Evolutionary conservation across 2,888 invertebrate genomes (phyloP), one percentile per base, ranked within the genome.

Genomic region (Auanema sp.): DNA sequence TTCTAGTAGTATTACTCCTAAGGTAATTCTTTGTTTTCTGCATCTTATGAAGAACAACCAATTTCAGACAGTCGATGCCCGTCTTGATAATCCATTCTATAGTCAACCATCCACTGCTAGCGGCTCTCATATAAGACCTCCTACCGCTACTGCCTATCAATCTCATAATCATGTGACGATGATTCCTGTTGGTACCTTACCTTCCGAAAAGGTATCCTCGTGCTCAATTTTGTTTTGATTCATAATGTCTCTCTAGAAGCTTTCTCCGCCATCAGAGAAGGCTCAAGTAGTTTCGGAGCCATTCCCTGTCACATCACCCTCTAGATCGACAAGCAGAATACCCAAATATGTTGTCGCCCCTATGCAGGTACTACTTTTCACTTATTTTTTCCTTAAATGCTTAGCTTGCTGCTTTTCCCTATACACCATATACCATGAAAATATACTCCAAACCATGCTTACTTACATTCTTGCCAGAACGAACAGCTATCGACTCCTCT

Each of bases 321-420:
- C 57, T 8, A 23, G 62, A 21, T 18, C 16, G 0, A 50, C 16
- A 6, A 52, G 52, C 11, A 56, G 51, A 40, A 62, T 62, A 23
- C 62, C 62, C 41, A 62, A 62, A 43, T 62, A 62, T 40, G 10
- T 51, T 16, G 52, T 62, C 2, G 57, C 62, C n/a, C 54, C 54
- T 2, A 44, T 55, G 16, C 62, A 62, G 57, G 62, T 62, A 49
- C 14, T 49, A 21, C 47, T 47, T 33, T n/a, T 33, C 33, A 33
- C 33, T 5, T 5, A 33, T 5, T 8, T 33, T 33, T 33, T 33
- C n/a, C 33, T 33, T 3, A 33, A 33, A 33, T 8, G 21, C 47
- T 47, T 47, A 5, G 16, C 47, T 47, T 47, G 16, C 10, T 47
- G 47, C 47, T 47, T 16, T 43, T 47, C 18, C 47, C 3, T 18